phyloP scores from a whole-genome alignment of 2,797 vertebrate species.

The Picus viridis region DNA sequence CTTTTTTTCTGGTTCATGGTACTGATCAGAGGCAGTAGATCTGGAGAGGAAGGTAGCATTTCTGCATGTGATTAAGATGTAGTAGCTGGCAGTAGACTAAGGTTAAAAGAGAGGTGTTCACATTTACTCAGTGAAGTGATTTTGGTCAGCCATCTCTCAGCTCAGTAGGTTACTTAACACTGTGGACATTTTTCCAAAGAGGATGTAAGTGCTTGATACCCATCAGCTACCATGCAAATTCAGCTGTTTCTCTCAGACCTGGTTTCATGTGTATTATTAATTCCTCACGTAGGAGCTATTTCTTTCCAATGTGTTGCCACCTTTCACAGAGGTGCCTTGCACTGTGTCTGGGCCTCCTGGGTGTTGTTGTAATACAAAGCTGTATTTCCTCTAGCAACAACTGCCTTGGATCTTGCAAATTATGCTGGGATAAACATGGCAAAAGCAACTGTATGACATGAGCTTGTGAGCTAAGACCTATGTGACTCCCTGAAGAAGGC shows the following conservation, averaged over 20 bases:
- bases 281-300: neutral
- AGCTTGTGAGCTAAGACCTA: neutral
- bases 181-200: neutral
- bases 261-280: neutral
- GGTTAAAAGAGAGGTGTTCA: neutral
- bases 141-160: neutral
- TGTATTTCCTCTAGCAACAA: neutral
- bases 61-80: neutral
- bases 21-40: neutral
- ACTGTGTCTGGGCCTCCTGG: neutral
- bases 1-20: constrained; percentile 50
- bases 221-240: neutral
- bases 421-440: neutral
- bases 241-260: neutral
- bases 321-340: neutral
- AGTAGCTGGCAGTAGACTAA: neutral
- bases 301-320: neutral
- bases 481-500: neutral
- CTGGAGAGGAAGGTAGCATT: neutral
- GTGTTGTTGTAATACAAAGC: neutral
- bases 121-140: neutral
- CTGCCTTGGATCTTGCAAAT: neutral
- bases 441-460: neutral
- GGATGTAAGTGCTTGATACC: neutral
- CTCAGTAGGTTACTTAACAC: neutral